Evolutionary conservation across 2,797 vertebrate species (phyloP).

Genomic region (Enteromius radiatus): DNA sequence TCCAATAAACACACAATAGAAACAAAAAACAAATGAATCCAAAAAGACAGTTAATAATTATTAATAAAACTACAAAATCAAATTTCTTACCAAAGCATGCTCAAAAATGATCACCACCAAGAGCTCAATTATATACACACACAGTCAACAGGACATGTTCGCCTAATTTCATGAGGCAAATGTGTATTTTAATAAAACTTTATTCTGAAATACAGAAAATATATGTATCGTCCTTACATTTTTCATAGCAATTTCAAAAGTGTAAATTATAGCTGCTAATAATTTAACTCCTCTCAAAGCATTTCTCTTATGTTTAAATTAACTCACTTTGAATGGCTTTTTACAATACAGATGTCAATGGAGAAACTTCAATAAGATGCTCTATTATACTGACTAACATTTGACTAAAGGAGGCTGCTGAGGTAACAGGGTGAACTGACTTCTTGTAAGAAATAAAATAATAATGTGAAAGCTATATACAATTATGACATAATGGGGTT

Average conservation of each 20-base stretch:
- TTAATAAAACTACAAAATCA: background rate
- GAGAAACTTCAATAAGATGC: constrained; percentile 1
- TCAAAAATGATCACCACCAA: background rate
- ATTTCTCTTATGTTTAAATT: background rate
- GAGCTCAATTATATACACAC: background rate
- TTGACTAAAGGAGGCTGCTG: background rate
- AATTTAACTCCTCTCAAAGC: background rate
- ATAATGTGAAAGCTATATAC: constrained; percentile 14
- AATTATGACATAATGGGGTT: background rate
- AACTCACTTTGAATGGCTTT: background rate
- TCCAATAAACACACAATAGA: background rate
- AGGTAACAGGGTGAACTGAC: constrained; percentile 5
- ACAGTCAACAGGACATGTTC: background rate
- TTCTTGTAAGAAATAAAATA: constrained; percentile 10
- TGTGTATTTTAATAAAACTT: constrained; percentile 23
- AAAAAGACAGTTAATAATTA: constrained; percentile 1
- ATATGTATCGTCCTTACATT: constrained; percentile 10
- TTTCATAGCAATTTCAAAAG: background rate
- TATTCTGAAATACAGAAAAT: constrained; percentile 26
- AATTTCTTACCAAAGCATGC: background rate
- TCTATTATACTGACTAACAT: constrained; percentile 1
- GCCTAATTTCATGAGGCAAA: constrained; percentile 7
- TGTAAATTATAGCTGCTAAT: background rate
- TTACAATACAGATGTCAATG: background rate
- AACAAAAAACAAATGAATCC: background rate